A percentile compares a stretch with the other conserved stretches of the same genome.
These are phyloP conservation scores for Hyperopisus bebe DNA, from an alignment of 2,113 vertebrate species.

Conservation along the genomic window DNA sequence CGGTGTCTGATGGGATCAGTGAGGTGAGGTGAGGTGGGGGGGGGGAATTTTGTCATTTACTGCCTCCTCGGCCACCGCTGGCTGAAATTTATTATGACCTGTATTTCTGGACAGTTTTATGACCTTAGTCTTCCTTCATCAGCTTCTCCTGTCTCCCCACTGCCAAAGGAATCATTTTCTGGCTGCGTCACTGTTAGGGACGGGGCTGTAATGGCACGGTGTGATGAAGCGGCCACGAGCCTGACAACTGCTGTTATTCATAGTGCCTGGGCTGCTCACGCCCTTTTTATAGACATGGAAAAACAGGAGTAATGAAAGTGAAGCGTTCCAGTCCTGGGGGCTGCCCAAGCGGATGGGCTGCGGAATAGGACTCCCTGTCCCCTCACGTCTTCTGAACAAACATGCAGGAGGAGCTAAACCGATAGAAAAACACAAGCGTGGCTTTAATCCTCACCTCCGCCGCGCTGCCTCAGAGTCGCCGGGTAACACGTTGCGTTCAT, in stretches of 20 bases:
- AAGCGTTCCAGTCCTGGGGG: neutral
- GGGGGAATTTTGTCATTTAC: neutral
- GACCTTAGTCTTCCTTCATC: neutral
- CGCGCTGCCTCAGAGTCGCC: neutral
- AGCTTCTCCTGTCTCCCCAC: neutral
- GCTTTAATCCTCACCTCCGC: neutral
- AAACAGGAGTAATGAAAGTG: constrained; percentile 22
- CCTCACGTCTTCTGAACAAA: neutral
- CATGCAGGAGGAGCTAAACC: neutral
- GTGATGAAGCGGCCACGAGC: neutral
- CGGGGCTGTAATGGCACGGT: neutral
- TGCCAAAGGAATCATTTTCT: neutral
- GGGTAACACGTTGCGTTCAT: neutral
- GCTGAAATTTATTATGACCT: neutral
- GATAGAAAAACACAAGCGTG: neutral
- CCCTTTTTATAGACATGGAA: constrained; percentile 20
- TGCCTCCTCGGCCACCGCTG: neutral
- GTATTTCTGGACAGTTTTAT: neutral
- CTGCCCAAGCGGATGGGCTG: neutral
- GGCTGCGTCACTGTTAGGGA: neutral
- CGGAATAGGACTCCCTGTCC: neutral
- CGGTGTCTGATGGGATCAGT: neutral
- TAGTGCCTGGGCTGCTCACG: neutral
- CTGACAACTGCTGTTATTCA: constrained; percentile 17
- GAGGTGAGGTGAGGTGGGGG: neutral